phyloP scores from a whole-genome alignment of 37 sponge, comb jelly and placozoan genomes.

The Theonella swinhoei region DNA sequence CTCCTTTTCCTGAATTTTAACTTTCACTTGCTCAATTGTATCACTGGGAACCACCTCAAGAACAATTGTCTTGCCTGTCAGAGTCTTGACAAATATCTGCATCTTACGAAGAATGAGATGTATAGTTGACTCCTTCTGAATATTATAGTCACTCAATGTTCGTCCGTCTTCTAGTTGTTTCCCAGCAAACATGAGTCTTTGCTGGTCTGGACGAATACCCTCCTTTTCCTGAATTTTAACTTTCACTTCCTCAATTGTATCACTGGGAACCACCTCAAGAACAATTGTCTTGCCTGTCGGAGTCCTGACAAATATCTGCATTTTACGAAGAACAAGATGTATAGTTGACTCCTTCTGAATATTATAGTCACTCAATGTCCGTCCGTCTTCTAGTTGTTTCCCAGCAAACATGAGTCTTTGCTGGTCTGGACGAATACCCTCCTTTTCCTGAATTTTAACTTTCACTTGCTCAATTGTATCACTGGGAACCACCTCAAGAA shows the following conservation, averaged over 20 bases:
- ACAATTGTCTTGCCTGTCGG: background rate
- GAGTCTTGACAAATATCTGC: background rate
- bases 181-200: background rate
- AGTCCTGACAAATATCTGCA: background rate
- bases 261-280: background rate
- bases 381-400: background rate
- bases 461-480: background rate
- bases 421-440: background rate
- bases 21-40: background rate
- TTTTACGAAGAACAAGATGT: background rate
- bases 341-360: background rate
- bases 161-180: background rate
- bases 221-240: background rate
- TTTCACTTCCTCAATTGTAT: background rate
- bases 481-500: background rate
- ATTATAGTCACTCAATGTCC: background rate
- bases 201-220: background rate
- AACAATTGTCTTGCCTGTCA: background rate
- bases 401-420: background rate
- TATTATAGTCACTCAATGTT: background rate
- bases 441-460: background rate
- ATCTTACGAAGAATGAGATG: background rate
- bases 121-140: background rate
- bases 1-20: background rate
- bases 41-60: background rate